These are phyloP conservation scores for Troides helena DNA, from an alignment of 2,888 invertebrate genomes.

Conservation along the genomic window DNA sequence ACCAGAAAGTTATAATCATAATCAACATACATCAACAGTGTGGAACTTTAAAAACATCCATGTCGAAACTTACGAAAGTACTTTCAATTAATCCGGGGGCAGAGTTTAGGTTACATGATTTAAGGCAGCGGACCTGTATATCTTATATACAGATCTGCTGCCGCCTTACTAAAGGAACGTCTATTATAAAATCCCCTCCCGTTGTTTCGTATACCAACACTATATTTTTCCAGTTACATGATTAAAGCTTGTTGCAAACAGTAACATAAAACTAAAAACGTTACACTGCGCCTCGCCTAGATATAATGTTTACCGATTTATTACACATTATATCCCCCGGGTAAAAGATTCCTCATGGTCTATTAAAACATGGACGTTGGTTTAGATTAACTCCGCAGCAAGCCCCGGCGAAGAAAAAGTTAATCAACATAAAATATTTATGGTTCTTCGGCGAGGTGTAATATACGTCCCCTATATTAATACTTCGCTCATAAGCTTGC, in stretches of 20 bases:
- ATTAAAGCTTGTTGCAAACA: constrained; percentile 10
- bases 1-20: too few relatives aligned
- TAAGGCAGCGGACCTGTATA: too few relatives aligned
- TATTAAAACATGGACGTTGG: constrained; percentile 28
- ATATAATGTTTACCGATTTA: constrained; percentile 23
- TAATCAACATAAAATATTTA: constrained; percentile 32
- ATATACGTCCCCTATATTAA: constrained; percentile 32
- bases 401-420: constrained; percentile 27
- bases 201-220: background rate
- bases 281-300: constrained; percentile 2
- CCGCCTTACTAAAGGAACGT: background rate
- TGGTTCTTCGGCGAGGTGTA: constrained; percentile 28
- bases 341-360: constrained; percentile 27
- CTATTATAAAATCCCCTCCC: background rate
- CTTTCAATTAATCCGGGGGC: too few relatives aligned
- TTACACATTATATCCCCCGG: constrained; percentile 17
- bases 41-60: too few relatives aligned
- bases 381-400: constrained; percentile 24
- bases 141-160: too few relatives aligned
- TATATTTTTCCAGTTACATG: background rate
- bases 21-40: too few relatives aligned
- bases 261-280: constrained; percentile 10
- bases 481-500: constrained; percentile 29
- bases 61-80: too few relatives aligned
- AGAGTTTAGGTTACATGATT: too few relatives aligned